Evolutionary conservation across 2,113 vertebrate genomes (phyloP), one percentile per base, ranked within the genome.

Genomic region (Mola mola): DNA sequence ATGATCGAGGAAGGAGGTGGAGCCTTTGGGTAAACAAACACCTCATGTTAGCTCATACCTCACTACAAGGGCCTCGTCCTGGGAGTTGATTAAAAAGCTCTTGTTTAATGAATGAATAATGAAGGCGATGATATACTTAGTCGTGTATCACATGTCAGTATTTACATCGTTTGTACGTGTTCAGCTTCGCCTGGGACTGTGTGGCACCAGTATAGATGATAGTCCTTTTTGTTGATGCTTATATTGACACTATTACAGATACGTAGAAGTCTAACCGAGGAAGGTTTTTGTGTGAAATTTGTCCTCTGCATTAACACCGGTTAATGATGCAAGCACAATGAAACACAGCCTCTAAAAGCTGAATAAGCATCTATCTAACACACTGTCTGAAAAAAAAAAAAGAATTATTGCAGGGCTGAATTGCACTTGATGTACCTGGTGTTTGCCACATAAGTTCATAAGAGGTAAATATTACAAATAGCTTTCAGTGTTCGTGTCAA

Each of bases 81-180:
- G 37, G 57, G 60, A 80, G 51, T 60, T 67, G 63, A 81, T 75
- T 57, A 69, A 75, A 75, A 22, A 66, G 42, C 73, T 58, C 21
- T 36, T 20, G 25, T 66, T 64, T 69, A 71, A 71, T 78, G 57
- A 69, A 82, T 75, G 66, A 67, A 72, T 76, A 65, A 73, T 71
- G 55, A 66, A 48, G 36, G 24, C 7, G 12, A 19, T 46, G 19
- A 41, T 63, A 55, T 48, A 48, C 41, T 51, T 48, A 50, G 31
- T n/a, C 0, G 5, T 31, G 34, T 47, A 65, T 73, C 52, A 60
- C 36, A 52, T 60, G 29, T 72, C 53, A 37, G 43, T 57, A 62
- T 69, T 72, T 72, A 64, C 59, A 70, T 29, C 62, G 19, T 28
- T 50, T 29, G 16, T 33, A 29, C 57, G 22, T 36, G 24, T 62